Conservation (phyloP, 2,888 invertebrate genomes). For the Eupeodes latifasciatus region DNA sequence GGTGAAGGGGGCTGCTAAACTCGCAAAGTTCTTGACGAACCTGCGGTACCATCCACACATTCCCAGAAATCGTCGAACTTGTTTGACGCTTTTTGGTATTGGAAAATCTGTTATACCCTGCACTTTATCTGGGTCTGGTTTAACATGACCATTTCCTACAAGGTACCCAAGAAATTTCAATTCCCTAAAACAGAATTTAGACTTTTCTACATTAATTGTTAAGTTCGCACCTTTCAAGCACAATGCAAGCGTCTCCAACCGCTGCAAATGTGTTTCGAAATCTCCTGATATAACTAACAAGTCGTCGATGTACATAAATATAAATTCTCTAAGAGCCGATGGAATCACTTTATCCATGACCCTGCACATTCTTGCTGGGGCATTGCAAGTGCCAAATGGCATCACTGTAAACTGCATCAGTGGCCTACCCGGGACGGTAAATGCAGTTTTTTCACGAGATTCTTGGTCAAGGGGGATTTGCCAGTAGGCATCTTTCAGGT, state of each 20-base stretch:
- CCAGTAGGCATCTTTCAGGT: too few species aligned
- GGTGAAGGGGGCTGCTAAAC: conserved; percentile 41
- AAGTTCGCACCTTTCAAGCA: conserved; percentile 48
- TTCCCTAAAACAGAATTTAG: conserved; percentile 36
- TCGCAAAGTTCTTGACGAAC: conserved; percentile 43
- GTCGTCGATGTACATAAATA: conserved; percentile 69
- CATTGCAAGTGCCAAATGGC: too few species aligned
- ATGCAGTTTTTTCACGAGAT: too few species aligned
- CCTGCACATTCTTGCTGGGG: too few species aligned
- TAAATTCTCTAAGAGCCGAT: conserved; percentile 14
- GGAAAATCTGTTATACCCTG: conserved; percentile 1
- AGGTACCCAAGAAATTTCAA: conserved; percentile 31
- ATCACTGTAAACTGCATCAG: too few species aligned
- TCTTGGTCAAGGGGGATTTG: too few species aligned
- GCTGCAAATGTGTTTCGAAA: conserved; percentile 51
- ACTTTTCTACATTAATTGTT: conserved; percentile 58
- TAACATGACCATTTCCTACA: conserved; percentile 39
- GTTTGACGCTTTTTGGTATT: too few species aligned
- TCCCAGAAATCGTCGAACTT: too few species aligned
- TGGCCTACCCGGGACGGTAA: too few species aligned
- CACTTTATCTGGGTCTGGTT: conserved; percentile 40
- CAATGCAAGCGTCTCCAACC: conserved; percentile 39
- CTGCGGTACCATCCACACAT: conserved; percentile 65
- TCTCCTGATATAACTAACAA: conserved; percentile 43
- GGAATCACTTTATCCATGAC: conserved; percentile 44